These are phyloP conservation scores for Falcunculus frontatus DNA, from an alignment of 2,113 vertebrate species.

Conservation along the genomic window DNA sequence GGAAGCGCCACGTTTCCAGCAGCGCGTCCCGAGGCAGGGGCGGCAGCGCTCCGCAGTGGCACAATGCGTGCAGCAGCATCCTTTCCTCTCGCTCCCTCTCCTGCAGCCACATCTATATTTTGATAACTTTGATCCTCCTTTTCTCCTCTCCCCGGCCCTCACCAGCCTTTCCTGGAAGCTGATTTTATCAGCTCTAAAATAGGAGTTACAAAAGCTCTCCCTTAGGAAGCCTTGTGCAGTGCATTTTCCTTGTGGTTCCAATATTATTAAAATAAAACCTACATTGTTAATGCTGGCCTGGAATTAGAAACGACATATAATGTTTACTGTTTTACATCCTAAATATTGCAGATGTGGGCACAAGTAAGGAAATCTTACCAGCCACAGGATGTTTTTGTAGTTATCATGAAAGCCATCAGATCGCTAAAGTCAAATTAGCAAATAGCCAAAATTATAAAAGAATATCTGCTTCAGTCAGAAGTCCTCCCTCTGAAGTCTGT, in stretches of 20 bases:
- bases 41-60: neutral
- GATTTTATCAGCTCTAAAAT: constrained; percentile 6
- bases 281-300: neutral
- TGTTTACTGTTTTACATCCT: neutral
- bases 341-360: neutral
- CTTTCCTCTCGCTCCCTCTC: neutral
- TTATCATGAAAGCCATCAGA: neutral
- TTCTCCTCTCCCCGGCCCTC: constrained; percentile 26
- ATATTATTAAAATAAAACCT: neutral
- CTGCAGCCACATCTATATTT: neutral
- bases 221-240: neutral
- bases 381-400: constrained; percentile 39
- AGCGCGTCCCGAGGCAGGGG: neutral
- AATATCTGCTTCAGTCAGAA: constrained; percentile 7
- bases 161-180: constrained; percentile 22
- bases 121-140: constrained; percentile 36
- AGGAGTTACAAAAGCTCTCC: neutral
- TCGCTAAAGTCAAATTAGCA: neutral
- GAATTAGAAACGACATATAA: neutral
- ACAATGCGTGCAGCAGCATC: neutral
- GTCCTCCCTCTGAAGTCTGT: constrained; percentile 20
- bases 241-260: neutral
- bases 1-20: neutral
- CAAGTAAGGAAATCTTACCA: constrained; percentile 25
- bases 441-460: neutral